Evolutionary conservation across 2,888 invertebrate species (phyloP).

Genomic region (Eilema griseolum): DNA sequence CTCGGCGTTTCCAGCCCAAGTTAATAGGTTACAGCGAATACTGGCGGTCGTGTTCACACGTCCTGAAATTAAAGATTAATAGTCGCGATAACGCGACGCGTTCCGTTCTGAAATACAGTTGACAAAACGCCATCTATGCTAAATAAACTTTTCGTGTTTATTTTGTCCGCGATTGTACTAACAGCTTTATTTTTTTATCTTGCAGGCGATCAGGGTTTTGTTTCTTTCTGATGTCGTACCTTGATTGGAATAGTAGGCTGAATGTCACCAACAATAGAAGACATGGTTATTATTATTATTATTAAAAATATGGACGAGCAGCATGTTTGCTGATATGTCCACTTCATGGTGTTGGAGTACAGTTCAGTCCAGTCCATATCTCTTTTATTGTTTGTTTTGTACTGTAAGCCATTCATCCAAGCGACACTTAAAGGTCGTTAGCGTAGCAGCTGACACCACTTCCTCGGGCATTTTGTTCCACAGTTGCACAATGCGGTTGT

Average conservation of each 20-base stretch:
- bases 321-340: too few relatives aligned
- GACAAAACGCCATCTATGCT: constrained; percentile 51
- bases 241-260: background rate
- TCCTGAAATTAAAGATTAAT: constrained; percentile 65
- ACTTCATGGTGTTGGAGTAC: too few relatives aligned
- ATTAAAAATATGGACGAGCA: too few relatives aligned
- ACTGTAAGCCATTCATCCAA: too few relatives aligned
- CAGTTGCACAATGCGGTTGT: too few relatives aligned
- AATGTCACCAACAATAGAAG: background rate
- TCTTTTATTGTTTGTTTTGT: too few relatives aligned
- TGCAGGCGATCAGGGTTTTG: constrained; percentile 19
- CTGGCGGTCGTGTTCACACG: constrained; percentile 65
- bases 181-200: constrained; percentile 48
- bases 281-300: too few relatives aligned
- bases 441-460: too few relatives aligned
- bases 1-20: constrained; percentile 40
- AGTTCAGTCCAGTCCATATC: too few relatives aligned
- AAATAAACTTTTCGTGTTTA: constrained; percentile 47
- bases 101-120: constrained; percentile 52
- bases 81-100: constrained; percentile 55
- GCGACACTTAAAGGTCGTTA: too few relatives aligned
- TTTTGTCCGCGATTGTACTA: constrained; percentile 32
- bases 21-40: constrained; percentile 53
- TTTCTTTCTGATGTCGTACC: constrained; percentile 4
- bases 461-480: too few relatives aligned